phyloP scores from a whole-genome alignment of 2,888 invertebrate genomes.

The Hydrotaea diabolus region DNA sequence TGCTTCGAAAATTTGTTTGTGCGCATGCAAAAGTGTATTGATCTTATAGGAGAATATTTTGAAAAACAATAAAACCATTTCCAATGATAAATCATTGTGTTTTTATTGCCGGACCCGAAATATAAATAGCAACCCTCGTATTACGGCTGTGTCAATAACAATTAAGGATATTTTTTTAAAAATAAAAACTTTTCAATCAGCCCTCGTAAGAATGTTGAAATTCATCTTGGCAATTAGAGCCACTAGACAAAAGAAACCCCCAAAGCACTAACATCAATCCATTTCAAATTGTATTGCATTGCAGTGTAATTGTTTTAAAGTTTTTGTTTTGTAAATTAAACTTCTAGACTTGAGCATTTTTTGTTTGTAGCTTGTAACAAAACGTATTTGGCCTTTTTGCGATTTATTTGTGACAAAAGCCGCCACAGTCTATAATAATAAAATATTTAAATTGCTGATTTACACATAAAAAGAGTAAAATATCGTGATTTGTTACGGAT shows the following conservation, averaged over 20 bases:
- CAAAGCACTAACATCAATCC: neutral
- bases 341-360: neutral
- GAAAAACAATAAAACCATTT: too few relatives aligned
- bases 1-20: too few relatives aligned
- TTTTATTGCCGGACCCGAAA: too few relatives aligned
- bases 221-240: neutral
- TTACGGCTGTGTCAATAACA: too few relatives aligned
- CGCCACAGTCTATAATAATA: neutral
- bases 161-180: too few relatives aligned
- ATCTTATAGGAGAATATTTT: too few relatives aligned
- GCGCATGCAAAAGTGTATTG: too few relatives aligned
- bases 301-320: neutral
- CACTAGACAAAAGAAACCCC: too few relatives aligned
- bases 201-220: neutral
- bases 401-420: conserved; percentile 27
- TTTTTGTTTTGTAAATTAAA: neutral
- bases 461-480: neutral
- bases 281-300: neutral
- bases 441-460: conserved; percentile 15
- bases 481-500: conserved; percentile 24
- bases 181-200: too few relatives aligned
- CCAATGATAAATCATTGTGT: too few relatives aligned
- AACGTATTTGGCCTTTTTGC: neutral
- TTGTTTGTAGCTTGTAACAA: neutral
- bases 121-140: too few relatives aligned